Conservation (phyloP, 2,113 vertebrate genomes). For the Apistogramma diplotaenia region DNA sequence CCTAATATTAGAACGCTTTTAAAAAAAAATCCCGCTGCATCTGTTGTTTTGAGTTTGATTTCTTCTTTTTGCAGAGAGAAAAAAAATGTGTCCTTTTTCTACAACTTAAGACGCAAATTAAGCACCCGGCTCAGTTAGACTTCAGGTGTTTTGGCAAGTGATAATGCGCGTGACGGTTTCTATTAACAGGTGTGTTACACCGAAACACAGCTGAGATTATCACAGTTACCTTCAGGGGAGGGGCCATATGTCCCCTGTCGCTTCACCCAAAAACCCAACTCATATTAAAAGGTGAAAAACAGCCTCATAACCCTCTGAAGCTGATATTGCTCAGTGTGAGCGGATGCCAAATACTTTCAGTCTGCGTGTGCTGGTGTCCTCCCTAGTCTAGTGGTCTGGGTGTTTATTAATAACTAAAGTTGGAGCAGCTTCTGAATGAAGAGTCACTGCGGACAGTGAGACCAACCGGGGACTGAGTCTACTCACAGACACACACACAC, state of each 20-base stretch:
- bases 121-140: conserved; percentile 5
- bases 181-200: conserved; percentile 65
- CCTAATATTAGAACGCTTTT: conserved; percentile 45
- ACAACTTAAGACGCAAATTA: conserved; percentile 42
- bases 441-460: conserved; percentile 32
- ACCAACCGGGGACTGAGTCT: not conserved
- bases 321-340: not conserved
- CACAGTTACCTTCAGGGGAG: conserved; percentile 35
- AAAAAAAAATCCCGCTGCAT: conserved; percentile 16
- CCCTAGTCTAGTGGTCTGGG: conserved; percentile 22
- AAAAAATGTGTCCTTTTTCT: not conserved
- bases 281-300: conserved; percentile 49
- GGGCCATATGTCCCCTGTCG: conserved; percentile 57
- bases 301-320: conserved; percentile 18
- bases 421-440: conserved; percentile 69
- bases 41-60: conserved; percentile 47
- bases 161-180: conserved; percentile 7
- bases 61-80: conserved; percentile 18
- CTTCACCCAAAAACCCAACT: conserved; percentile 42
- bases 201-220: conserved; percentile 54
- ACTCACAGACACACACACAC: not conserved
- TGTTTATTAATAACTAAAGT: conserved; percentile 67
- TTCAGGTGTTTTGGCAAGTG: conserved; percentile 62
- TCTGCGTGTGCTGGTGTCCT: not conserved
- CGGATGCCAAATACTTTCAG: conserved; percentile 16